Conservation (phyloP, 2,888 invertebrate genomes). For the Cantharis flavilabris region DNA sequence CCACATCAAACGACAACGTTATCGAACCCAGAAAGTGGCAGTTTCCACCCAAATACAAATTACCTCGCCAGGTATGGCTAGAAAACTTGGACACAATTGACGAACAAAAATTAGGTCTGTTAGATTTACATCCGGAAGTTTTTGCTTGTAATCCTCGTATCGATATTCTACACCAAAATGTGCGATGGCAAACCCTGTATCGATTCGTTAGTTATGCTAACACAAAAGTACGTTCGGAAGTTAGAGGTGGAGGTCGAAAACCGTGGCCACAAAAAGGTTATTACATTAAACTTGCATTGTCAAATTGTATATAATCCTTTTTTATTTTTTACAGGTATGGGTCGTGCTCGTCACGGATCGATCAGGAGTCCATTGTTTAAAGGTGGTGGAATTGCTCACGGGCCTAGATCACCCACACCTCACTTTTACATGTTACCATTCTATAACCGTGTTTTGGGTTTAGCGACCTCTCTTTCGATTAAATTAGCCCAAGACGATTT, state of each 20-base stretch:
- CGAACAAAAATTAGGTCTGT: slow-evolving; percentile 79
- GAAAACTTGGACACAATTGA: slow-evolving; percentile 79
- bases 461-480: slow-evolving; percentile 82
- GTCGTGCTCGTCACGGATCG: slow-evolving; percentile 90
- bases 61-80: slow-evolving; percentile 82
- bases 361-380: slow-evolving; percentile 86
- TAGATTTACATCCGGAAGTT: slow-evolving; percentile 88
- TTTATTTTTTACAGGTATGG: slow-evolving; percentile 57
- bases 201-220: slow-evolving; percentile 80
- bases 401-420: slow-evolving; percentile 87
- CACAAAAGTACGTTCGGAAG: slow-evolving; percentile 81
- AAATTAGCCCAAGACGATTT: slow-evolving; percentile 96
- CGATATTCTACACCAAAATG: slow-evolving; percentile 85
- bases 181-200: slow-evolving; percentile 84
- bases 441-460: slow-evolving; percentile 73
- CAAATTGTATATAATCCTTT: background rate
- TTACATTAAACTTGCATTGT: background rate
- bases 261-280: slow-evolving; percentile 96
- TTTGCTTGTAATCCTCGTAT: slow-evolving; percentile 83
- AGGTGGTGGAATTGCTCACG: slow-evolving; percentile 85
- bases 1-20: slow-evolving; percentile 9
- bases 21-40: slow-evolving; percentile 54
- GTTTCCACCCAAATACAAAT: slow-evolving; percentile 61
- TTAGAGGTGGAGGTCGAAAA: slow-evolving; percentile 86
- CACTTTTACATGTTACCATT: slow-evolving; percentile 94